A percentile compares a stretch with the other conserved stretches of the same genome.
These are phyloP conservation scores for Tachina lurida DNA, from an alignment of 2,888 invertebrate species.

Conservation along the genomic window DNA sequence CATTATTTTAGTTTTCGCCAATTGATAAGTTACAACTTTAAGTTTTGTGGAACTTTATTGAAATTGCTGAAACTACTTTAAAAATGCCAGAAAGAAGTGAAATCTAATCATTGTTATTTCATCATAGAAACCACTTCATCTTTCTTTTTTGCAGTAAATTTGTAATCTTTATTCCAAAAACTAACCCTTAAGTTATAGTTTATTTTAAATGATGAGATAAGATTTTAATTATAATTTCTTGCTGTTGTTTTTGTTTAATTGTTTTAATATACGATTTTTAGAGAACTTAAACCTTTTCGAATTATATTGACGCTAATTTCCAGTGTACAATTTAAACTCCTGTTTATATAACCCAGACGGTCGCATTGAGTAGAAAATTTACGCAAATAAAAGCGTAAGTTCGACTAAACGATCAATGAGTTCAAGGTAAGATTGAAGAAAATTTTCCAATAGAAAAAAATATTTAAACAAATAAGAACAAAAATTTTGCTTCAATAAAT, in stretches of 20 bases:
- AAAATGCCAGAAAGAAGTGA: neutral
- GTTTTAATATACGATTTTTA: neutral
- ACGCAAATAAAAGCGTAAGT: too few relatives aligned
- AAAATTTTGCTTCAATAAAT: too few relatives aligned
- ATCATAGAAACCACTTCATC: constrained; percentile 5
- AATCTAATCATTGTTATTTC: constrained; percentile 15
- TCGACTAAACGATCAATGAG: too few relatives aligned
- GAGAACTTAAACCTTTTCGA: neutral
- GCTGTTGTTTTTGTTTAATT: neutral
- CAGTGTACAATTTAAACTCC: too few relatives aligned
- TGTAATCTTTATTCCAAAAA: constrained; percentile 9
- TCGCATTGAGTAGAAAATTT: too few relatives aligned
- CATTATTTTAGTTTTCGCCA: neutral
- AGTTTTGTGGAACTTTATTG: neutral
- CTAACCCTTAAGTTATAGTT: neutral
- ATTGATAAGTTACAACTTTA: neutral
- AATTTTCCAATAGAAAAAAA: neutral
- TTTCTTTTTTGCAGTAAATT: neutral
- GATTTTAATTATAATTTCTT: constrained; percentile 17
- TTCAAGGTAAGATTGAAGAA: too few relatives aligned
- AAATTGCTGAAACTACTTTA: neutral
- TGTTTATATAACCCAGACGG: too few relatives aligned
- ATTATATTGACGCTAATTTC: too few relatives aligned
- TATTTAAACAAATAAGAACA: neutral
- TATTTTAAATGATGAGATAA: neutral